Conservation (phyloP, 2,113 vertebrate species). For the Poecilia latipinna region DNA sequence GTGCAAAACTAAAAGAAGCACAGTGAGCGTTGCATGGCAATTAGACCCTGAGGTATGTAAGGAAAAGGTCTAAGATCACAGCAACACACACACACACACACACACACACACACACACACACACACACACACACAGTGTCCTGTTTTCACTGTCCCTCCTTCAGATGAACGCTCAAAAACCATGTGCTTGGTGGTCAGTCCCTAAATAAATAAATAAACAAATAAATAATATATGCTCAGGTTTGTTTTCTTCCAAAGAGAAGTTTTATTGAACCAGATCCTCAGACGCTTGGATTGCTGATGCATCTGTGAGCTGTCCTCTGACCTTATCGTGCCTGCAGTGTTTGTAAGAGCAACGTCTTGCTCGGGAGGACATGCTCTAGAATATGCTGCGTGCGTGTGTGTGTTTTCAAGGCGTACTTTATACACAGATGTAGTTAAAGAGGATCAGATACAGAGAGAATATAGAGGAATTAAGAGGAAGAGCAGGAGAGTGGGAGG, state of each 20-base stretch:
- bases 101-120: too few species aligned
- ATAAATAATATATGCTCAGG: too few species aligned
- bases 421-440: slow-evolving; percentile 3
- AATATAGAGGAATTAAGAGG: slow-evolving; percentile 32
- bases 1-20: too few species aligned
- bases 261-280: slow-evolving; percentile 20
- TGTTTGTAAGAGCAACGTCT: neutral
- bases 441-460: slow-evolving; percentile 20
- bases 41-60: too few species aligned
- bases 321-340: slow-evolving; percentile 6
- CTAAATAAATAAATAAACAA: neutral
- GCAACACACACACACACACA: too few species aligned
- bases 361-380: neutral
- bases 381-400: slow-evolving; percentile 1
- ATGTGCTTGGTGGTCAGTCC: too few species aligned
- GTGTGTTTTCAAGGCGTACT: slow-evolving; percentile 4
- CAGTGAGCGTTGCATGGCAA: too few species aligned
- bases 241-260: slow-evolving; percentile 24
- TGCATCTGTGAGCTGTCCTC: slow-evolving; percentile 15
- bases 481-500: neutral
- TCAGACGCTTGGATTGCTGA: slow-evolving; percentile 34
- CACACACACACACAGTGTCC: too few species aligned
- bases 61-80: too few species aligned
- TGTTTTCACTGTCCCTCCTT: too few species aligned
- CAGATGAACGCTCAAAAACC: too few species aligned